Evolutionary conservation across 64 coral and sea anemone species (phyloP).

Genomic region (Actinia equina): DNA sequence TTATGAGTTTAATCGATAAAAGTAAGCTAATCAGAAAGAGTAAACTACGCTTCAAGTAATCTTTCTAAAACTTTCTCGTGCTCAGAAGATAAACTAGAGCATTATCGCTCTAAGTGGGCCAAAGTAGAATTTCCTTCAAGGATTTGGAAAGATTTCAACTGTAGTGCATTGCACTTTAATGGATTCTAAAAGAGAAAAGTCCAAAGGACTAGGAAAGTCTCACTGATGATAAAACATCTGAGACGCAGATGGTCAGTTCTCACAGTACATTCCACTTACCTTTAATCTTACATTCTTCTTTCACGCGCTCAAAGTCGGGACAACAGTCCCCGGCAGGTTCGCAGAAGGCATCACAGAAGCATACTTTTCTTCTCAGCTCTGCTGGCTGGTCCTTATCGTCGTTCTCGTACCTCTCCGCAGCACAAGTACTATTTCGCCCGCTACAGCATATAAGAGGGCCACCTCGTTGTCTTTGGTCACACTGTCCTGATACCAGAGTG

Average conservation of each 20-base stretch:
- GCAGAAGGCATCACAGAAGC: conserved; percentile 90
- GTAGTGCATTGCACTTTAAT: neutral
- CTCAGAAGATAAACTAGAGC: neutral
- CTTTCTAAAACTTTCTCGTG: neutral
- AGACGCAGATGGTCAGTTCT: neutral
- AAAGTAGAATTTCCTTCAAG: neutral
- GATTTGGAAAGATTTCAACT: neutral
- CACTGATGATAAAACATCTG: neutral
- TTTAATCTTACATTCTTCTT: conserved; percentile 50
- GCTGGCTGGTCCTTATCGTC: neutral
- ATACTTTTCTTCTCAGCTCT: conserved; percentile 29
- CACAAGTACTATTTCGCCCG: conserved; percentile 82
- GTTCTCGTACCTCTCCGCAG: conserved; percentile 41
- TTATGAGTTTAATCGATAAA: neutral
- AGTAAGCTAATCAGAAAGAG: neutral
- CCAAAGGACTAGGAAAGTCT: neutral
- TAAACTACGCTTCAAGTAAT: conserved; percentile 7
- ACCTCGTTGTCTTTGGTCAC: conserved; percentile 63
- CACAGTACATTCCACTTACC: neutral
- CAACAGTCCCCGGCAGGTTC: conserved; percentile 76
- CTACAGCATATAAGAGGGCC: conserved; percentile 63
- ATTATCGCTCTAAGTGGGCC: neutral
- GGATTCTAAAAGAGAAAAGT: neutral
- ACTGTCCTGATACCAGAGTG: conserved; percentile 41
- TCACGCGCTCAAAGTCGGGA: conserved; percentile 58